Evolutionary conservation across 2,888 invertebrate genomes (phyloP).

Genomic region (Tenthredo scrophulariae): DNA sequence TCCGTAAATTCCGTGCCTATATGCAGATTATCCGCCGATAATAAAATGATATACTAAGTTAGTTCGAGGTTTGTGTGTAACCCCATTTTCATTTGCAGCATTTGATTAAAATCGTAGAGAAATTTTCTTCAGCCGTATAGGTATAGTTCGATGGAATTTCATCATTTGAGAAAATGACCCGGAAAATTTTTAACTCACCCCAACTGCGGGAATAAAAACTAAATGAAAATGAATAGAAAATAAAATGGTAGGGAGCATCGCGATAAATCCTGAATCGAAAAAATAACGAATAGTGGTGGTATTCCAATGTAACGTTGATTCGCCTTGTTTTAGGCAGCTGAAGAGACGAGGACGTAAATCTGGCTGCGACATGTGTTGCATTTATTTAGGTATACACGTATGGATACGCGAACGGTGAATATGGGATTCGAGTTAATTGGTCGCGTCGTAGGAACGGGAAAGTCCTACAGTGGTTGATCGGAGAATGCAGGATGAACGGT

Average conservation of each 20-base stretch:
- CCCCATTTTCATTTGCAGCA: neutral
- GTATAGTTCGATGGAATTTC: no score
- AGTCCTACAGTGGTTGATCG: neutral
- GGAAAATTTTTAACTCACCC: no score
- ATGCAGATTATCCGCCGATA: neutral
- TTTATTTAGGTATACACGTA: conserved; percentile 17
- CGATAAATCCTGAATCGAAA: neutral
- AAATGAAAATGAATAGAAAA: neutral
- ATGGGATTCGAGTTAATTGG: conserved; percentile 8
- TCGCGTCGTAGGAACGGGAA: conserved; percentile 5
- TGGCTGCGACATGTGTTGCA: conserved; percentile 42
- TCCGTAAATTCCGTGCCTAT: neutral
- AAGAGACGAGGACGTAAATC: conserved; percentile 47
- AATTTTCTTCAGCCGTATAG: no score
- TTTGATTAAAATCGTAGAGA: no score
- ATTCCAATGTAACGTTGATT: neutral
- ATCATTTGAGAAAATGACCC: no score
- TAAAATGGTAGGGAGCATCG: neutral
- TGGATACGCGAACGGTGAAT: conserved; percentile 8
- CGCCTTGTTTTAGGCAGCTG: conserved; percentile 48
- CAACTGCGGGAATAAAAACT: no score
- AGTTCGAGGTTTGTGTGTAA: neutral
- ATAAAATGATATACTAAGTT: neutral
- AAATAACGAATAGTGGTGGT: neutral
- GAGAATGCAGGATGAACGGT: neutral